Percentiles rank a stretch among this genome's conserved stretches.
Evolutionary conservation across 2,888 invertebrate genomes (phyloP).

Genomic region (Perizoma flavofasciatum): DNA sequence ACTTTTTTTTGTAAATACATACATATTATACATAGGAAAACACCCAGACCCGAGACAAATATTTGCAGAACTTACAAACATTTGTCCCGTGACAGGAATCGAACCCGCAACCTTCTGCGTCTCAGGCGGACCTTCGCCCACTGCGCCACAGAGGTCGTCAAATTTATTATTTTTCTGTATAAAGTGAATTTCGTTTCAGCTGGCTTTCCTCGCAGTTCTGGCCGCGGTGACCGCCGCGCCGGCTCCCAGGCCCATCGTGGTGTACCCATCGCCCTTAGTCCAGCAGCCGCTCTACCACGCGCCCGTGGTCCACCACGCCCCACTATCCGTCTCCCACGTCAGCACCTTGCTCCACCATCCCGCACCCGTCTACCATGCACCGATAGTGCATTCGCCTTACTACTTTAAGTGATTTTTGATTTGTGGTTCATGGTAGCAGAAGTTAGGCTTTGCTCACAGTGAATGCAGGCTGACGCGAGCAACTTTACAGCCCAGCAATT

Average conservation of each 20-base stretch:
- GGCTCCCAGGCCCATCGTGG: slow-evolving; percentile 55
- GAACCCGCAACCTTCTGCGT: too few relatives aligned
- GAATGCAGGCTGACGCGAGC: too few relatives aligned
- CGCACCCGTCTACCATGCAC: slow-evolving; percentile 51
- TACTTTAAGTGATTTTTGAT: slow-evolving; percentile 9
- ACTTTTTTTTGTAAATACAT: too few relatives aligned
- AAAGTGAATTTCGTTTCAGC: slow-evolving; percentile 39
- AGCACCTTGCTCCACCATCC: slow-evolving; percentile 47
- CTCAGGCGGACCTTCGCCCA: too few relatives aligned
- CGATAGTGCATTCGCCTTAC: slow-evolving; percentile 47
- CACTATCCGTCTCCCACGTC: slow-evolving; percentile 31
- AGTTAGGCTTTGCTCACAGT: too few relatives aligned
- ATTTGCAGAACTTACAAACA: too few relatives aligned
- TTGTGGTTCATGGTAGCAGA: neutral
- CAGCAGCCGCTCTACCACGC: slow-evolving; percentile 39
- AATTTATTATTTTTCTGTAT: too few relatives aligned
- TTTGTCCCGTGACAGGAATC: too few relatives aligned
- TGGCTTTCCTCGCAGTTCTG: slow-evolving; percentile 49
- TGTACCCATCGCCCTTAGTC: slow-evolving; percentile 47
- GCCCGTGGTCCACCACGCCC: slow-evolving; percentile 34
- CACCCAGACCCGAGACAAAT: too few relatives aligned
- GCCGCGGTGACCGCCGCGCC: slow-evolving; percentile 55
- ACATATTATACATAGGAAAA: too few relatives aligned
- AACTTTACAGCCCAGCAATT: too few relatives aligned
- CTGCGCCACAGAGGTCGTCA: too few relatives aligned